phyloP scores from a whole-genome alignment of 30 jellyfish, hydroid and myxozoan species.

The Pelagia noctiluca region DNA sequence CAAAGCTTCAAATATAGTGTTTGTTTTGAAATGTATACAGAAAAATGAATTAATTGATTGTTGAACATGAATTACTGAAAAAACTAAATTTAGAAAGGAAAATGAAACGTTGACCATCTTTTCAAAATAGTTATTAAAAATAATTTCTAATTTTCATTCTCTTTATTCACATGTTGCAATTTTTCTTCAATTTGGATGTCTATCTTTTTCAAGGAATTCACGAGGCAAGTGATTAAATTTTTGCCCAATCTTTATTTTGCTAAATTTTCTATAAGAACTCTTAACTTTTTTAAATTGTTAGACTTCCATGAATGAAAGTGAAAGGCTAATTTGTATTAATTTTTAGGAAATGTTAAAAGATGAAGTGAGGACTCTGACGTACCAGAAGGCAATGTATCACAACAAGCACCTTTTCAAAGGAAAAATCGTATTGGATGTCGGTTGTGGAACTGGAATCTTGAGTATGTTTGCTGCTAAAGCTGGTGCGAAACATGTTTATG shows the following conservation, averaged over 20 bases:
- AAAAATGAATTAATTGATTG: too few relatives aligned
- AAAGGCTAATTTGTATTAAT: not conserved
- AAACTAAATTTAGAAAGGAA: too few relatives aligned
- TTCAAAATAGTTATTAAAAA: too few relatives aligned
- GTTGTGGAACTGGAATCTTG: slow-evolving; percentile 99
- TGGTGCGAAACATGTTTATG: slow-evolving; percentile 99
- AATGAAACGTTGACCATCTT: too few relatives aligned
- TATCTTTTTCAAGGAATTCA: slow-evolving; percentile 45
- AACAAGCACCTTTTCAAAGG: slow-evolving; percentile 93
- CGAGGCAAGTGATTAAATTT: slow-evolving; percentile 16
- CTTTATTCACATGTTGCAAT: too few relatives aligned
- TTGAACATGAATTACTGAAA: too few relatives aligned
- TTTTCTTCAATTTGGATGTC: not conserved
- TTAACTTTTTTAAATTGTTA: too few relatives aligned
- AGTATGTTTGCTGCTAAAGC: slow-evolving; percentile 99
- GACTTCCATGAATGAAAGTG: too few relatives aligned
- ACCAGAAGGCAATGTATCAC: slow-evolving; percentile 95
- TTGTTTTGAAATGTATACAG: too few relatives aligned
- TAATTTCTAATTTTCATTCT: too few relatives aligned
- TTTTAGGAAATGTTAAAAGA: slow-evolving; percentile 97
- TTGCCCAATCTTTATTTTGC: not conserved
- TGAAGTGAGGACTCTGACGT: slow-evolving; percentile 96
- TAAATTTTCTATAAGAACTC: too few relatives aligned
- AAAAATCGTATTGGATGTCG: slow-evolving; percentile 97
- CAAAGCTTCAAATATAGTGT: too few relatives aligned